Conservation (phyloP, 2,797 vertebrate species). For the Gobionotothen gibberifrons region DNA sequence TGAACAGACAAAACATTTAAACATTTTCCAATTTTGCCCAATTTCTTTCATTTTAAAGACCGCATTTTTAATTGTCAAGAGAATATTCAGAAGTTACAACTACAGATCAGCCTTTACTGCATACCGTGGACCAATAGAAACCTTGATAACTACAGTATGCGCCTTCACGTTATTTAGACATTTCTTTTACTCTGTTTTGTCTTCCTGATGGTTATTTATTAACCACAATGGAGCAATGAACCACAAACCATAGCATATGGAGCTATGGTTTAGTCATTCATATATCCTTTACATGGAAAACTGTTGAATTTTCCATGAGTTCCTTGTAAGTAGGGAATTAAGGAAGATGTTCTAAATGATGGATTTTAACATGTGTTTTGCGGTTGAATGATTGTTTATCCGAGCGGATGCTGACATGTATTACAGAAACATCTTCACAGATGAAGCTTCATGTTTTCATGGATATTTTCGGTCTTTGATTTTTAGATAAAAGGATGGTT, state of each 20-base stretch:
- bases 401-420: slow-evolving; percentile 51
- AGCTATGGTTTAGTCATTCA: not conserved
- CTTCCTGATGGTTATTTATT: slow-evolving; percentile 4
- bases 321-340: slow-evolving; percentile 41
- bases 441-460: slow-evolving; percentile 30
- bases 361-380: slow-evolving; percentile 53
- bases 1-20: too few species aligned
- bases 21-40: not conserved
- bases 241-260: too few species aligned
- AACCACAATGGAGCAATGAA: not conserved
- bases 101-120: not conserved
- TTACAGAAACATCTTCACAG: slow-evolving; percentile 38
- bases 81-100: not conserved
- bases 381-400: slow-evolving; percentile 65
- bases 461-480: slow-evolving; percentile 7
- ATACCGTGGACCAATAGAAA: not conserved
- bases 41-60: not conserved
- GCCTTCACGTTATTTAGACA: not conserved
- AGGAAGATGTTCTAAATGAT: slow-evolving; percentile 48
- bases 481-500: slow-evolving; percentile 21
- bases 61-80: not conserved
- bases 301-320: slow-evolving; percentile 11
- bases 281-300: not conserved
- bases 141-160: not conserved
- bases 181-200: not conserved